Evolutionary conservation across 1,140 invertebrate species (phyloP).

Genomic region (Gonatopus flavifemur): DNA sequence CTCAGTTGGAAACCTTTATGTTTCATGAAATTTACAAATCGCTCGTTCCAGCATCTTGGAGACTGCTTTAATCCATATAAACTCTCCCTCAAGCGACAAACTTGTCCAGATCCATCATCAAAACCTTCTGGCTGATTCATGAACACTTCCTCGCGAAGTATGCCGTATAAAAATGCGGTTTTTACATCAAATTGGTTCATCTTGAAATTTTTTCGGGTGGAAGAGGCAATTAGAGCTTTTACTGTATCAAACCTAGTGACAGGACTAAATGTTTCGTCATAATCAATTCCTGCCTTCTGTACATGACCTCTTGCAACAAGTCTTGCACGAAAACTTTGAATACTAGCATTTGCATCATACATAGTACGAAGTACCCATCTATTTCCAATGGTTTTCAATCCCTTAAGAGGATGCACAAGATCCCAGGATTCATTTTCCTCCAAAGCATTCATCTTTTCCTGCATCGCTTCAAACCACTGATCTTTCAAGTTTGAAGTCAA

Average conservation of each 20-base stretch:
- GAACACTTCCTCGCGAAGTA: constrained; percentile 39
- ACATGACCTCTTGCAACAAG: not conserved
- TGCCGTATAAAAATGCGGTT: constrained; percentile 32
- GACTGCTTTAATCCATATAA: constrained; percentile 48
- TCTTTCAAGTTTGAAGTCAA: not conserved
- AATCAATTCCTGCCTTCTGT: not conserved
- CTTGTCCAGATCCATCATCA: constrained; percentile 14
- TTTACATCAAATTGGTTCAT: not conserved
- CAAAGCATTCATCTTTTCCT: not conserved
- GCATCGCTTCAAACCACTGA: not conserved
- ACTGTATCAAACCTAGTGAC: not conserved
- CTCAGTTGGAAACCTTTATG: constrained; percentile 24
- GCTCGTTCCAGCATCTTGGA: constrained; percentile 40
- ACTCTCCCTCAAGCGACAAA: constrained; percentile 36
- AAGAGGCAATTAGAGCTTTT: not conserved
- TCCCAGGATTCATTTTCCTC: not conserved
- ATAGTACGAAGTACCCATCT: constrained; percentile 1
- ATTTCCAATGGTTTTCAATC: not conserved
- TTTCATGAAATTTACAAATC: constrained; percentile 26
- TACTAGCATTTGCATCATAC: too few relatives aligned
- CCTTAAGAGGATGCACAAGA: not conserved
- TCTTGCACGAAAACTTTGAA: not conserved
- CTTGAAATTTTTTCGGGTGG: not conserved
- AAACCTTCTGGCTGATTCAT: constrained; percentile 39
- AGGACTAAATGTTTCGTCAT: constrained; percentile 4